A percentile compares a stretch with the other conserved stretches of the same genome.
Evolutionary conservation across 2,888 invertebrate genomes (phyloP).

Genomic region (Eupithecia abbreviata): DNA sequence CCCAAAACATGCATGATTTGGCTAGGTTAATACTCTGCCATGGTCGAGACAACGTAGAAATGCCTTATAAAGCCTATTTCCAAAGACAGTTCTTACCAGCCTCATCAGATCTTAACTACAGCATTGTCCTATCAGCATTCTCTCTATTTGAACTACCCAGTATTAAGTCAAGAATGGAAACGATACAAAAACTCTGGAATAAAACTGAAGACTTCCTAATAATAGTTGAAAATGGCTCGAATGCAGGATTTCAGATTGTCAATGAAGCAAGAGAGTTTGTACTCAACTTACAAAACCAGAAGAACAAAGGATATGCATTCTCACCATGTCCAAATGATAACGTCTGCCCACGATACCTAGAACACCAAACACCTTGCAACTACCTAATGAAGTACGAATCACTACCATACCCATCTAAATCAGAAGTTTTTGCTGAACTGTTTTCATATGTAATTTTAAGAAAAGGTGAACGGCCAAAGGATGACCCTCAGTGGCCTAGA

Average conservation of each 20-base stretch:
- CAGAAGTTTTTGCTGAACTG: slow-evolving; percentile 78
- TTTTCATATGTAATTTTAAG: slow-evolving; percentile 93
- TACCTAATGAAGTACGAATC: slow-evolving; percentile 87
- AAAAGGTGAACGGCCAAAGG: slow-evolving; percentile 85
- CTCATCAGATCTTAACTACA: slow-evolving; percentile 85
- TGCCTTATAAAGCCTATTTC: slow-evolving; percentile 85
- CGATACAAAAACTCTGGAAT: slow-evolving; percentile 91
- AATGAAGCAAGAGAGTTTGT: slow-evolving; percentile 94
- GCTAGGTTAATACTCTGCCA: slow-evolving; percentile 87
- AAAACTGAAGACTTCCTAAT: slow-evolving; percentile 93
- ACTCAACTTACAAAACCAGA: slow-evolving; percentile 77
- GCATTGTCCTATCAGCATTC: slow-evolving; percentile 91
- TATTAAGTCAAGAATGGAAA: slow-evolving; percentile 86
- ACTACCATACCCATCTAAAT: slow-evolving; percentile 76
- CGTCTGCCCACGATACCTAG: slow-evolving; percentile 88
- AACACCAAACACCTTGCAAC: slow-evolving; percentile 90
- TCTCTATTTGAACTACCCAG: slow-evolving; percentile 91
- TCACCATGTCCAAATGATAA: slow-evolving; percentile 95
- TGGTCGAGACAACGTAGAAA: slow-evolving; percentile 85
- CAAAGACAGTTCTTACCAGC: slow-evolving; percentile 93
- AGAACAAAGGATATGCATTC: slow-evolving; percentile 85
- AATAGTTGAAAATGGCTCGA: slow-evolving; percentile 92
- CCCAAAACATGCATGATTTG: slow-evolving; percentile 91
- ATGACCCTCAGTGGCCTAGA: slow-evolving; percentile 89
- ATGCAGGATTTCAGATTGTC: slow-evolving; percentile 90